These are phyloP conservation scores for Neria commutata DNA, from an alignment of 2,888 invertebrate genomes.

Conservation along the genomic window DNA sequence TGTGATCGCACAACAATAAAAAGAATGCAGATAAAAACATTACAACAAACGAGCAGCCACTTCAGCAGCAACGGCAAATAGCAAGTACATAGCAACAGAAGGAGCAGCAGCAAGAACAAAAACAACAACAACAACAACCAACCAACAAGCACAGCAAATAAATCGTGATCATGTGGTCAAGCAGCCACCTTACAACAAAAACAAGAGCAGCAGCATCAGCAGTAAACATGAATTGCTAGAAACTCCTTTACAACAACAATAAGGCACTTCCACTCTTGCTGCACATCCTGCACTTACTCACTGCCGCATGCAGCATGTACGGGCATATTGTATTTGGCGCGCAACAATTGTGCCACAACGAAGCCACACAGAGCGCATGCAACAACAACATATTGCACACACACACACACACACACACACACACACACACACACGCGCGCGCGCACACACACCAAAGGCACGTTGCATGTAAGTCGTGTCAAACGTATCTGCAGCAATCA, in stretches of 20 bases:
- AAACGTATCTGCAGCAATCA: conserved; percentile 40
- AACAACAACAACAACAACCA: conserved; percentile 25
- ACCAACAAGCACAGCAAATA: conserved; percentile 28
- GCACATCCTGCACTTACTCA: conserved; percentile 2
- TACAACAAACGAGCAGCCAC: conserved; percentile 8
- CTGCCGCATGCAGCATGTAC: background rate
- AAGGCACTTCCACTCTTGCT: conserved; percentile 12
- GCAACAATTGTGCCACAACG: conserved; percentile 1
- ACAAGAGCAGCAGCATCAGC: conserved; percentile 23
- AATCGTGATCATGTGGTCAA: conserved; percentile 5
- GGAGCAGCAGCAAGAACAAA: conserved; percentile 6
- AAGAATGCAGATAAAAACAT: conserved; percentile 29
- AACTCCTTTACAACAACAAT: conserved; percentile 9
- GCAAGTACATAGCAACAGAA: background rate
- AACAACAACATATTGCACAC: background rate
- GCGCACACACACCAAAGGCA: conserved; percentile 45
- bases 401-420: background rate
- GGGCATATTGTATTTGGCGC: background rate
- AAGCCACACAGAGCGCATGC: conserved; percentile 4
- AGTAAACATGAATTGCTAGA: conserved; percentile 28
- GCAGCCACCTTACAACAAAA: conserved; percentile 2
- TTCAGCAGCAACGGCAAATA: conserved; percentile 7
- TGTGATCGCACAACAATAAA: conserved; percentile 32
- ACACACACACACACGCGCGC: conserved; percentile 25
- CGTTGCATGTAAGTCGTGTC: conserved; percentile 51